Percentiles rank a stretch among this genome's conserved stretches.
These are phyloP conservation scores for Aphelenchoides avenae DNA, from an alignment of 1,140 invertebrate genomes.

Conservation along the genomic window DNA sequence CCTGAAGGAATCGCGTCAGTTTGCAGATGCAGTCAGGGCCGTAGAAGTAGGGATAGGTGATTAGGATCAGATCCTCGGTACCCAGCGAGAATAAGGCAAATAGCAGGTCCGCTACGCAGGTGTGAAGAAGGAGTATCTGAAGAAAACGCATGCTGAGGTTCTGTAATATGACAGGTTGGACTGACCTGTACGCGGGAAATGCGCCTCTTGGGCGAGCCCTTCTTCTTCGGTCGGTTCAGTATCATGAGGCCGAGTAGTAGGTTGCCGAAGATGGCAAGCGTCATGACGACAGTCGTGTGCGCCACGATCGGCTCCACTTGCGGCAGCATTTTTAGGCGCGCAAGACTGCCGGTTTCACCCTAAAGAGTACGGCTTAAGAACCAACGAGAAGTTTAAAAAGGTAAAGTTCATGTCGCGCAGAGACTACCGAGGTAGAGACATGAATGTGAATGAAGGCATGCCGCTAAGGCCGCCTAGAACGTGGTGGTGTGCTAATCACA, in stretches of 20 bases:
- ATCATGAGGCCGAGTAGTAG: constrained; percentile 51
- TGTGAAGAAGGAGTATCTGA: constrained; percentile 58
- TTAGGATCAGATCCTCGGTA: constrained; percentile 59
- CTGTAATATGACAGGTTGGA: neutral
- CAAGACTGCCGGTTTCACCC: too few relatives aligned
- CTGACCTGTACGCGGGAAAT: constrained; percentile 54
- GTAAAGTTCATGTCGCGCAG: too few relatives aligned
- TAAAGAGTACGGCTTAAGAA: too few relatives aligned
- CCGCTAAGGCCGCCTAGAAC: too few relatives aligned
- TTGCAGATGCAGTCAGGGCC: too few relatives aligned
- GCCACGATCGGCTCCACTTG: too few relatives aligned
- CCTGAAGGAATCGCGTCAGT: constrained; percentile 60
- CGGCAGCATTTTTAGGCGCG: too few relatives aligned
- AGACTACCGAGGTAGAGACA: too few relatives aligned
- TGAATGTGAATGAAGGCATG: too few relatives aligned
- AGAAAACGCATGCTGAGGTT: constrained; percentile 18
- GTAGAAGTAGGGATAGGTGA: constrained; percentile 50
- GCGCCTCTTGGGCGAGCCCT: constrained; percentile 31
- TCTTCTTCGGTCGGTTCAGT: constrained; percentile 45
- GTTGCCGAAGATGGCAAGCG: constrained; percentile 49
- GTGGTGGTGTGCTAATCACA: too few relatives aligned
- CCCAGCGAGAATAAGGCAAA: constrained; percentile 62
- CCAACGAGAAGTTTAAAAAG: too few relatives aligned
- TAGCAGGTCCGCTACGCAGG: constrained; percentile 62
- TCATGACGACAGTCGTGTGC: too few relatives aligned